phyloP scores from a whole-genome alignment of 92 coral and sea anemone genomes.

The Porites evermanni region DNA sequence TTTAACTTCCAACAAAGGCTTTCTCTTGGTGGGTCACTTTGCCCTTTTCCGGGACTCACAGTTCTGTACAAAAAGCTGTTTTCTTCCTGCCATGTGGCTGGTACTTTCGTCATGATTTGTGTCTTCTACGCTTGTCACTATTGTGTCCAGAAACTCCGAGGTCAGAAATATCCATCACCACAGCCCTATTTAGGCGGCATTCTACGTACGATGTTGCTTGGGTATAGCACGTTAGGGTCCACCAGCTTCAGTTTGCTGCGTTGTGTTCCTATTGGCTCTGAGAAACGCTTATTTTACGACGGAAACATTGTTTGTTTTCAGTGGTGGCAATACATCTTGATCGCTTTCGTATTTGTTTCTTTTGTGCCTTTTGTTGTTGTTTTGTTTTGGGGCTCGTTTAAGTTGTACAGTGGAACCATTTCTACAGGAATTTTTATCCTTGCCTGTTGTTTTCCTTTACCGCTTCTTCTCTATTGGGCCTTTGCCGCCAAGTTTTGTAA shows the following conservation, averaged over 20 bases:
- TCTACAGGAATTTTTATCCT: slow-evolving; percentile 13
- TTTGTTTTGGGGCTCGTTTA: slow-evolving; percentile 67
- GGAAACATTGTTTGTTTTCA: slow-evolving; percentile 72
- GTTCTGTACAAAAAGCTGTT: slow-evolving; percentile 72
- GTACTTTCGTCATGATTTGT: slow-evolving; percentile 35
- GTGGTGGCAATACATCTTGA: slow-evolving; percentile 76
- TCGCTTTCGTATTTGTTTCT: slow-evolving; percentile 50
- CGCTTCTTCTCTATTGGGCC: slow-evolving; percentile 11
- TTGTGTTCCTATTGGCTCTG: slow-evolving; percentile 63
- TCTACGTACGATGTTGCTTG: slow-evolving; percentile 77
- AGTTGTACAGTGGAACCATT: slow-evolving; percentile 59
- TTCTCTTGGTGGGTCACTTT: slow-evolving; percentile 26
- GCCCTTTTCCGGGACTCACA: slow-evolving; percentile 80
- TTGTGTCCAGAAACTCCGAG: slow-evolving; percentile 25
- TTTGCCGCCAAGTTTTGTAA: neutral
- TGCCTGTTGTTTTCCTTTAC: slow-evolving; percentile 13
- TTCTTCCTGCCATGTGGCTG: slow-evolving; percentile 61
- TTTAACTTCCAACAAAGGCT: slow-evolving; percentile 72
- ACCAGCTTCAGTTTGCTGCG: slow-evolving; percentile 59
- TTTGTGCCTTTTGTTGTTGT: slow-evolving; percentile 69
- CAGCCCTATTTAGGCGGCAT: slow-evolving; percentile 68
- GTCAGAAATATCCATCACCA: slow-evolving; percentile 43
- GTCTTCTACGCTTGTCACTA: slow-evolving; percentile 44
- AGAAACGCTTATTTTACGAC: slow-evolving; percentile 61
- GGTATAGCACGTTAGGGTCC: slow-evolving; percentile 69